A percentile compares a stretch with the other conserved stretches of the same genome.
Conservation (phyloP, 2,888 invertebrate species). For the Parapristionchus giblindavisi region DNA sequence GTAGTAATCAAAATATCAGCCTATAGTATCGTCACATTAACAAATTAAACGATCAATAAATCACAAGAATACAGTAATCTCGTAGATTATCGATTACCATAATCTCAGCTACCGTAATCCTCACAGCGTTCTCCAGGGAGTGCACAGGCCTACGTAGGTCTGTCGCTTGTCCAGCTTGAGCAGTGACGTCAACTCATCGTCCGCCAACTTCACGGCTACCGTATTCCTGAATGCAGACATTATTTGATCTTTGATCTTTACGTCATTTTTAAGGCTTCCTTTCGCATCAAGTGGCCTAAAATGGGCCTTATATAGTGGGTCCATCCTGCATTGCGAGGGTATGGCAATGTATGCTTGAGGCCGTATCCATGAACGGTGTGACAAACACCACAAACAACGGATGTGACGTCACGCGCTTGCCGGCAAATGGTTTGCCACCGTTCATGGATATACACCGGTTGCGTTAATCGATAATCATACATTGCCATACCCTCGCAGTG, state of each 20-base stretch:
- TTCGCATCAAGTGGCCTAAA: no score
- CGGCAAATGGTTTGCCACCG: no score
- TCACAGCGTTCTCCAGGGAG: constrained; percentile 32
- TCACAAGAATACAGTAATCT: neutral
- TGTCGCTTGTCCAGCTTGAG: constrained; percentile 32
- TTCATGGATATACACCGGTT: no score
- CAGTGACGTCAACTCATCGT: neutral
- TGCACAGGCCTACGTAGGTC: constrained; percentile 30
- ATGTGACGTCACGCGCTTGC: no score
- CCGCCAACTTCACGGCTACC: constrained; percentile 16
- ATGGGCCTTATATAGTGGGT: neutral
- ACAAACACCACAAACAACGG: no score
- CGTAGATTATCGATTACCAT: neutral
- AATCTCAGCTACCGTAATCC: constrained; percentile 21
- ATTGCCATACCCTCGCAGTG: no score
- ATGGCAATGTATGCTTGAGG: no score
- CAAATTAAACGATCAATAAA: constrained; percentile 1
- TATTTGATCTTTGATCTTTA: neutral
- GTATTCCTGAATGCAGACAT: constrained; percentile 12
- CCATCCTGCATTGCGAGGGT: neutral
- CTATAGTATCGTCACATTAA: no score
- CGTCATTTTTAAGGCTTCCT: no score
- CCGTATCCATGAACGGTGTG: no score
- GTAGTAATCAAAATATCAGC: neutral
- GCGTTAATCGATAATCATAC: no score